Percentiles rank a stretch among this genome's conserved stretches.
These are phyloP conservation scores for Dione juno DNA, from an alignment of 2,888 invertebrate species.

Conservation along the genomic window DNA sequence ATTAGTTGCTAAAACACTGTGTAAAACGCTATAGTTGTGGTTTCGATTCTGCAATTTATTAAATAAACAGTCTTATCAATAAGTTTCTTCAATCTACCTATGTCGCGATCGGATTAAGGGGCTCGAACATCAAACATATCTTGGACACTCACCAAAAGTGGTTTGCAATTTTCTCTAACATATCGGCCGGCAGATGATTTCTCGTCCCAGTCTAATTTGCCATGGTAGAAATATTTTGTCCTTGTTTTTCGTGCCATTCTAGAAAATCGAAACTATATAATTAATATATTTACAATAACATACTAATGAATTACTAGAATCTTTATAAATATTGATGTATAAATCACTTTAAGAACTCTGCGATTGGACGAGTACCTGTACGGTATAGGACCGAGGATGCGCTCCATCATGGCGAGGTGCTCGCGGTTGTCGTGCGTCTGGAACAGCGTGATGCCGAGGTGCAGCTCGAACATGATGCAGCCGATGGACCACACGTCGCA, in stretches of 20 bases:
- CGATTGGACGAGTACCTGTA: slow-evolving; percentile 93
- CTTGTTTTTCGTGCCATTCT: slow-evolving; percentile 95
- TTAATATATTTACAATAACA: too few relatives aligned
- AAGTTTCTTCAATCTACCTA: too few relatives aligned
- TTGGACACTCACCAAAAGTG: slow-evolving; percentile 89
- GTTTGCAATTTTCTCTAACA: slow-evolving; percentile 99
- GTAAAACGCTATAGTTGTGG: too few relatives aligned
- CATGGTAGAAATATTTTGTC: slow-evolving; percentile 99
- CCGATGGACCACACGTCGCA: slow-evolving; percentile 99
- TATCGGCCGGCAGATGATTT: slow-evolving; percentile 98
- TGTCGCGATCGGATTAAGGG: too few relatives aligned
- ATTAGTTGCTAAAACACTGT: too few relatives aligned
- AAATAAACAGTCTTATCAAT: too few relatives aligned
- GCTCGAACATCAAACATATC: background rate
- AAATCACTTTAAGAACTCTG: too few relatives aligned
- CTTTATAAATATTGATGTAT: too few relatives aligned
- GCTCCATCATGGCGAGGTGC: slow-evolving; percentile 99
- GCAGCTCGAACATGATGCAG: slow-evolving; percentile 99
- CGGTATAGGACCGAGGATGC: slow-evolving; percentile 98
- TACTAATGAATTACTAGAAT: too few relatives aligned
- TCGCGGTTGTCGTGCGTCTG: slow-evolving; percentile 99
- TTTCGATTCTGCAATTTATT: too few relatives aligned
- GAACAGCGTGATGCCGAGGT: slow-evolving; percentile 98
- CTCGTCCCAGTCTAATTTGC: slow-evolving; percentile 98
- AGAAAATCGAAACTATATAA: slow-evolving; percentile 55